Percentiles rank a stretch among this genome's conserved stretches.
Conservation (phyloP, 2,113 vertebrate genomes). For the rabbit (Oryctolagus cuniculus) region mOryCun1.1 NC_091443.1:64535001-64535500, state of each 20-base stretch:
- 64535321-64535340: constrained; percentile 22
- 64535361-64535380: not conserved
- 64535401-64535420: too few species aligned
- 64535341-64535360: not conserved
- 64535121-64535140: constrained; percentile 13
- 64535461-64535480: too few species aligned
- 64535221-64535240: not conserved
- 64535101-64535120: constrained; percentile 17
- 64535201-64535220: not conserved
- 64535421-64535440: too few species aligned
- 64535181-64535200: not conserved
- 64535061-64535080: not conserved
- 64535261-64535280: not conserved
- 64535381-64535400: too few species aligned
- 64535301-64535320: constrained; percentile 23
- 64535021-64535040: too few species aligned
- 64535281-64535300: constrained; percentile 52
- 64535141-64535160: constrained; percentile 28
- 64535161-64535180: not conserved
- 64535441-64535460: too few species aligned
- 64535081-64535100: constrained; percentile 35
- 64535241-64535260: constrained; percentile 30
- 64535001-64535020: too few species aligned
- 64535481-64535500: too few species aligned
- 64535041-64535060: too few species aligned